phyloP scores from a whole-genome alignment of 2,888 invertebrate genomes.

The Lasioglossum figueresi region DNA sequence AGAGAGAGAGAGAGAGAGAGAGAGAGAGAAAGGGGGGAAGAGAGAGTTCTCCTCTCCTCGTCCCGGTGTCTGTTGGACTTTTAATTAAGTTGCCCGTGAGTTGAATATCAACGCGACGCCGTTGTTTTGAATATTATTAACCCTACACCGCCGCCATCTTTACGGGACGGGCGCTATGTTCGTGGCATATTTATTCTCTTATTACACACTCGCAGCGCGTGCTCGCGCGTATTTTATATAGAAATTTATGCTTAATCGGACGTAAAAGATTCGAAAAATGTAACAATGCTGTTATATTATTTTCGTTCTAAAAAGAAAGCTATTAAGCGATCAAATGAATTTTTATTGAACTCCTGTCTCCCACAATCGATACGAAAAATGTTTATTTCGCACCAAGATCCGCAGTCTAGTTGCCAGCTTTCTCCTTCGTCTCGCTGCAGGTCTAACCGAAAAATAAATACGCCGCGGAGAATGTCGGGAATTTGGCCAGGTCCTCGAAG shows the following conservation, averaged over 20 bases:
- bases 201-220: not conserved
- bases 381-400: not conserved
- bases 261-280: not conserved
- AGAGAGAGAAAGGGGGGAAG: no score
- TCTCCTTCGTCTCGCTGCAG: not conserved
- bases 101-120: slow-evolving; percentile 11
- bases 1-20: not conserved
- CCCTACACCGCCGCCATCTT: not conserved
- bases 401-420: not conserved
- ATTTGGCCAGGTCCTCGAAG: not conserved
- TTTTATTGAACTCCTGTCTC: not conserved
- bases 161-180: not conserved
- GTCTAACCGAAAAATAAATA: not conserved
- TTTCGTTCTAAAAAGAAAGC: not conserved
- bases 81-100: slow-evolving; percentile 20
- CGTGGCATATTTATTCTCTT: not conserved
- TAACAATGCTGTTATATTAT: not conserved
- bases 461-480: not conserved
- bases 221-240: not conserved
- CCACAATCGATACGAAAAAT: not conserved
- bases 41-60: not conserved
- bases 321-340: not conserved
- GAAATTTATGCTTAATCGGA: not conserved
- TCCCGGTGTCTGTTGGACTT: not conserved
- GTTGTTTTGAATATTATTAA: slow-evolving; percentile 12